These are phyloP conservation scores for Hemibagrus guttatus DNA, from an alignment of 2,797 vertebrate genomes.

Conservation along the genomic window DNA sequence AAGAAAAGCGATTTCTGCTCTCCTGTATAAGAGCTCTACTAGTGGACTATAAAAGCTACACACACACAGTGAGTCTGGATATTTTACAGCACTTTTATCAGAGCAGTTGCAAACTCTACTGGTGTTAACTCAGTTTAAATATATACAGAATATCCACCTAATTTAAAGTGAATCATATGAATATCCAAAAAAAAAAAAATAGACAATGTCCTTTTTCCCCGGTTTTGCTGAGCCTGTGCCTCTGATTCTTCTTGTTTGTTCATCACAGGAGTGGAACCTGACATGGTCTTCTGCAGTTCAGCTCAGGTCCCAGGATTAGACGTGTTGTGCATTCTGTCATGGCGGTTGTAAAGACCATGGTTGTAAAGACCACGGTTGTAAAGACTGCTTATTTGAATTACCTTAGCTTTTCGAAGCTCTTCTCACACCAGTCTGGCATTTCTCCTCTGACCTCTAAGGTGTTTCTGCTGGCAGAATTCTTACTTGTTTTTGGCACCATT, in stretches of 20 bases:
- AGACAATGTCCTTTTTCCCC: not conserved
- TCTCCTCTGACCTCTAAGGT: not conserved
- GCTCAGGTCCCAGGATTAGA: not conserved
- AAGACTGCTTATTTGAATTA: not conserved
- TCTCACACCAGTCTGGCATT: not conserved
- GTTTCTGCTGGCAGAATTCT: not conserved
- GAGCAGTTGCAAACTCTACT: not conserved
- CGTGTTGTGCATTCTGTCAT: not conserved
- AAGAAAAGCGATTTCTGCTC: conserved; percentile 37
- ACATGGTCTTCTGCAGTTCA: not conserved
- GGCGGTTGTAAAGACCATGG: not conserved
- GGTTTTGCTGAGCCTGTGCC: not conserved
- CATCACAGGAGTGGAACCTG: not conserved
- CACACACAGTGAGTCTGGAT: conserved; percentile 1
- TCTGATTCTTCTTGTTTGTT: not conserved
- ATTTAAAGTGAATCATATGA: not conserved
- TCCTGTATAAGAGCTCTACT: conserved; percentile 23
- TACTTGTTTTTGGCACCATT: not conserved
- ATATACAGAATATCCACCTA: not conserved
- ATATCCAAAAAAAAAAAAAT: not conserved
- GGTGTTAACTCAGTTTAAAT: not conserved
- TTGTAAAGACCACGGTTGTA: too few relatives aligned
- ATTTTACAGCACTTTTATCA: not conserved
- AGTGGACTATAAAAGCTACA: conserved; percentile 28
- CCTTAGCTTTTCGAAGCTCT: not conserved